These are phyloP conservation scores for Oreonectes daqikongensis DNA, from an alignment of 2,797 vertebrate genomes.

Conservation along the genomic window DNA sequence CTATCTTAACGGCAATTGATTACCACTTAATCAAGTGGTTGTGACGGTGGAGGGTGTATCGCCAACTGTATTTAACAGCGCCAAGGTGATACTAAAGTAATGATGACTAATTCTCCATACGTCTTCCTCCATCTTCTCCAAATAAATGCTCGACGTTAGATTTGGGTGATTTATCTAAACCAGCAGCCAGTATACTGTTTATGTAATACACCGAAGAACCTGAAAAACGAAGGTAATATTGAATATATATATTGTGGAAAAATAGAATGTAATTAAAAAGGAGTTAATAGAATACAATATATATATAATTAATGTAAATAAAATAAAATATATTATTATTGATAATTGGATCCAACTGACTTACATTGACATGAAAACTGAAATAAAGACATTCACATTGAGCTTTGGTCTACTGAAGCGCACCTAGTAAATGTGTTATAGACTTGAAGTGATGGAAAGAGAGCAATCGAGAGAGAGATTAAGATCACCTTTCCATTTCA, in stretches of 20 bases:
- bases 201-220: not conserved
- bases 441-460: constrained; percentile 31
- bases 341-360: too few relatives aligned
- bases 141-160: constrained; percentile 1
- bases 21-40: constrained; percentile 38
- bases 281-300: too few relatives aligned
- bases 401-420: constrained; percentile 1
- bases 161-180: not conserved
- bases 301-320: too few relatives aligned
- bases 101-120: constrained; percentile 33
- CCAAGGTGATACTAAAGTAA: constrained; percentile 20
- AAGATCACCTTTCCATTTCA: constrained; percentile 81
- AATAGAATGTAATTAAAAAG: too few relatives aligned
- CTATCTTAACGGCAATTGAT: constrained; percentile 38
- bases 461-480: constrained; percentile 65
- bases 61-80: constrained; percentile 42
- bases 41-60: constrained; percentile 15
- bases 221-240: too few relatives aligned
- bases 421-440: not conserved
- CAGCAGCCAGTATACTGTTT: not conserved
- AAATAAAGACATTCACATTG: not conserved
- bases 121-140: constrained; percentile 4
- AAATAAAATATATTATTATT: too few relatives aligned
- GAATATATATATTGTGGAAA: too few relatives aligned
- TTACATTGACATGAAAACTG: not conserved